These are phyloP conservation scores for Zalophus californianus DNA, from an alignment of 2,797 vertebrate species.

Conservation along the genomic window DNA sequence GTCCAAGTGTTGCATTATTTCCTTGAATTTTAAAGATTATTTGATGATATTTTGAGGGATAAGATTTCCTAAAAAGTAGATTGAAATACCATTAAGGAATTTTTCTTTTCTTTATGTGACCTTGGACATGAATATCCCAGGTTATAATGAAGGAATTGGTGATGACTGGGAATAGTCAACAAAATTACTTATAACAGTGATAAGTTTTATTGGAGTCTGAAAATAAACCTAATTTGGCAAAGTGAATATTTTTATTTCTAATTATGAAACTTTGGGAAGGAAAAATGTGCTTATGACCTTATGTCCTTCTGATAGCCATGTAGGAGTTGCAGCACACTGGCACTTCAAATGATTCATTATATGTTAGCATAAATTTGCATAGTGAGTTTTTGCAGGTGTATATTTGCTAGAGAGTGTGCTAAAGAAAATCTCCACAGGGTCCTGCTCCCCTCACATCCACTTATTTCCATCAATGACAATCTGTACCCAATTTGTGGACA, in stretches of 20 bases:
- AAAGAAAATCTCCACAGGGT: not conserved
- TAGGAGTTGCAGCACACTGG: not conserved
- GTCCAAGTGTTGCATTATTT: not conserved
- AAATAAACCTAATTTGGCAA: not conserved
- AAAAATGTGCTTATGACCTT: not conserved
- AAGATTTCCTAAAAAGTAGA: not conserved
- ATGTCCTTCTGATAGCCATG: not conserved
- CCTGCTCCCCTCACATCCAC: not conserved
- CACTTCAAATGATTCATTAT: not conserved
- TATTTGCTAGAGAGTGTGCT: not conserved
- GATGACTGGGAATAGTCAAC: not conserved
- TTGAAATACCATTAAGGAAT: not conserved
- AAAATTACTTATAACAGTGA: not conserved
- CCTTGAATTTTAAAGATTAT: not conserved
- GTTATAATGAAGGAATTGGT: not conserved
- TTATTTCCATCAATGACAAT: constrained; percentile 11
- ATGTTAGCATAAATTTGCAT: not conserved
- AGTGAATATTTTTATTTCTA: constrained; percentile 27
- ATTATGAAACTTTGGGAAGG: not conserved
- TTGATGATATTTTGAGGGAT: not conserved
- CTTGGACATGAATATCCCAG: not conserved
- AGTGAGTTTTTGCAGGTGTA: not conserved
- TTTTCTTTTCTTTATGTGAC: not conserved
- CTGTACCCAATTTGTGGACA: not conserved
- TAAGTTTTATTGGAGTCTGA: not conserved